phyloP scores from a whole-genome alignment of 2,113 vertebrate species.

The Bubo bubo region DNA sequence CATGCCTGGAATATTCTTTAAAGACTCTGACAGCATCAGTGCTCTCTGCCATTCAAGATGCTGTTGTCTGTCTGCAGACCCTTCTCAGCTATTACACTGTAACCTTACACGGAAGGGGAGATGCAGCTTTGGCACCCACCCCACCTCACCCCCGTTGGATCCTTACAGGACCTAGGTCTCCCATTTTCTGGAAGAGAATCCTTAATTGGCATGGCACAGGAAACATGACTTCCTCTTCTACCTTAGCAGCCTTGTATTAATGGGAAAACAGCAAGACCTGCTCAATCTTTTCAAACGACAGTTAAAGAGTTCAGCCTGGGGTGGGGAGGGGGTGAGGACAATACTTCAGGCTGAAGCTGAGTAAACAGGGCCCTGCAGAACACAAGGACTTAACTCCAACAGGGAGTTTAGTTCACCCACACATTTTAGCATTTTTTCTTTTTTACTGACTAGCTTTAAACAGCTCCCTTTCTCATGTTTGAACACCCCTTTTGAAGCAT shows the following conservation, averaged over 20 bases:
- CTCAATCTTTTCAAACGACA: background rate
- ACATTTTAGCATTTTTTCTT: background rate
- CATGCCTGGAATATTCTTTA: background rate
- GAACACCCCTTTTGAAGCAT: background rate
- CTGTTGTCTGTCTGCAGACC: background rate
- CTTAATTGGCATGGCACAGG: background rate
- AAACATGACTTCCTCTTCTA: background rate
- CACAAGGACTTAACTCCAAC: background rate
- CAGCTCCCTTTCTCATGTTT: background rate
- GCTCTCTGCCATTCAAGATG: background rate
- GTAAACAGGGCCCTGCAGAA: background rate
- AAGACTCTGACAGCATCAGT: background rate
- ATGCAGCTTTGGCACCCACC: background rate
- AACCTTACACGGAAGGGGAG: background rate
- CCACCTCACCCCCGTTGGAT: background rate
- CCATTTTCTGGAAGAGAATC: background rate
- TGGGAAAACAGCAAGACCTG: background rate
- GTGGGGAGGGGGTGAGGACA: fast-evolving
- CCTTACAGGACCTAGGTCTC: background rate
- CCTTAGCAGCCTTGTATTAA: background rate
- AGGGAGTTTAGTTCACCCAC: background rate
- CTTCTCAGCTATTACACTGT: background rate
- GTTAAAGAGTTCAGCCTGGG: background rate
- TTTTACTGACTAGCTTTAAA: background rate
- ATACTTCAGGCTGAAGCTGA: background rate